Evolutionary conservation across 2,888 invertebrate genomes (phyloP).

Genomic region (Mesorhabditis belari): DNA sequence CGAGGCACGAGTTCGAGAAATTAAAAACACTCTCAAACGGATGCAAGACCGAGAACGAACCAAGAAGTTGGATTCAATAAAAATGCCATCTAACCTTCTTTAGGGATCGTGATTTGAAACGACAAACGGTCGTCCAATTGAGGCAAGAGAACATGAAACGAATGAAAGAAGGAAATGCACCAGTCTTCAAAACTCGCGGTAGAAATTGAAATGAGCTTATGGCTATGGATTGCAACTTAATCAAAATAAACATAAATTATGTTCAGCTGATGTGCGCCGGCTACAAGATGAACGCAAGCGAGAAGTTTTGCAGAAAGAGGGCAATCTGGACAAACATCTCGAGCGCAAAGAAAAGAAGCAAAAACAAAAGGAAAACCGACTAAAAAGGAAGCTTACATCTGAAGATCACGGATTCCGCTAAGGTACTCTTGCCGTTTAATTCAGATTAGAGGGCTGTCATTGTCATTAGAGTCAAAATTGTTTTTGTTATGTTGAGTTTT

Average conservation of each 20-base stretch:
- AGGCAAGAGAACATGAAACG: slow-evolving; percentile 40
- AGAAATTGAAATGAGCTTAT: no score
- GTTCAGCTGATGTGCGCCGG: slow-evolving; percentile 25
- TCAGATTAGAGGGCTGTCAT: no score
- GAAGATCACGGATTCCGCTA: no score
- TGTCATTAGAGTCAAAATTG: no score
- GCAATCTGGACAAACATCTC: slow-evolving; percentile 29
- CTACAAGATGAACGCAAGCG: slow-evolving; percentile 32
- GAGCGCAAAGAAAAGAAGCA: slow-evolving; percentile 10
- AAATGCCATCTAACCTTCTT: slow-evolving; percentile 3
- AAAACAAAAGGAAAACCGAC: neutral
- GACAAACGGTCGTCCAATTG: slow-evolving; percentile 14
- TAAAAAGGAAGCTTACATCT: neutral
- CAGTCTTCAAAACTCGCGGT: slow-evolving; percentile 32
- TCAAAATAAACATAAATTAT: no score
- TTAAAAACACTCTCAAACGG: slow-evolving; percentile 5
- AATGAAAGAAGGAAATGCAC: slow-evolving; percentile 38
- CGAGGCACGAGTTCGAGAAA: neutral
- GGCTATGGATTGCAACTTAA: no score
- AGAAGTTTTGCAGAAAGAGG: slow-evolving; percentile 29
- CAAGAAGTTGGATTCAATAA: slow-evolving; percentile 1
- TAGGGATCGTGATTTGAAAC: neutral
- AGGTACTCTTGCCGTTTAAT: no score
- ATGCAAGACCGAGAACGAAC: slow-evolving; percentile 8
- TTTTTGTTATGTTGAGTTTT: no score